A percentile compares a stretch with the other conserved stretches of the same genome.
phyloP scores from a whole-genome alignment of 2,113 vertebrate genomes.

The Limnothrissa miodon region DNA sequence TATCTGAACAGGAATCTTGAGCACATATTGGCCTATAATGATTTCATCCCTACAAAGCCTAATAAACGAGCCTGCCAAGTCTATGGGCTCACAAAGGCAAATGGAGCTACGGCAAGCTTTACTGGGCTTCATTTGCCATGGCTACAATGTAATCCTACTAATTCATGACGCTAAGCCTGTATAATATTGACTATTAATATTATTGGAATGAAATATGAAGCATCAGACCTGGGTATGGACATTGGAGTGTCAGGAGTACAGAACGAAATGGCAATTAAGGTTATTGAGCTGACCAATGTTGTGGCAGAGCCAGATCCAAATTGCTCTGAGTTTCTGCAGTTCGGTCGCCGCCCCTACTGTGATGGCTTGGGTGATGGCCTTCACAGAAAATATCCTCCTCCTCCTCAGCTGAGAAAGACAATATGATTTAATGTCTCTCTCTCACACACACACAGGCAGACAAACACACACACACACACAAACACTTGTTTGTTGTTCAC shows the following conservation, averaged over 20 bases:
- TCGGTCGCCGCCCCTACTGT: neutral
- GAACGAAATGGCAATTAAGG: neutral
- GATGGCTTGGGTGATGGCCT: constrained; percentile 3
- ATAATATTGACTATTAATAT: neutral
- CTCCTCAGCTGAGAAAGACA: neutral
- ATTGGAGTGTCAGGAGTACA: neutral
- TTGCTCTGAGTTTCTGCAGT: neutral
- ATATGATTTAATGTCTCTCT: neutral
- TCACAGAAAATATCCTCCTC: neutral
- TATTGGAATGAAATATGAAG: neutral
- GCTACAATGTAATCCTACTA: constrained; percentile 4
- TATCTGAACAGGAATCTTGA: neutral
- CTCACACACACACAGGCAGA: neutral
- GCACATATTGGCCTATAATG: constrained; percentile 1
- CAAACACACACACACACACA: neutral
- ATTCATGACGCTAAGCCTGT: neutral
- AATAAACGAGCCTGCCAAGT: neutral
- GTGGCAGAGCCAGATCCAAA: neutral
- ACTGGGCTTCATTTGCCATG: neutral
- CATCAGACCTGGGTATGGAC: neutral
- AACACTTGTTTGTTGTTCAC: neutral
- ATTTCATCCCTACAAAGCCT: constrained; percentile 8
- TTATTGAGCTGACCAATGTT: constrained; percentile 7
- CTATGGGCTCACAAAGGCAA: neutral
- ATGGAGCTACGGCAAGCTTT: neutral